These are phyloP conservation scores for Antennarius maculatus DNA, from an alignment of 2,797 vertebrate genomes.

Conservation along the genomic window DNA sequence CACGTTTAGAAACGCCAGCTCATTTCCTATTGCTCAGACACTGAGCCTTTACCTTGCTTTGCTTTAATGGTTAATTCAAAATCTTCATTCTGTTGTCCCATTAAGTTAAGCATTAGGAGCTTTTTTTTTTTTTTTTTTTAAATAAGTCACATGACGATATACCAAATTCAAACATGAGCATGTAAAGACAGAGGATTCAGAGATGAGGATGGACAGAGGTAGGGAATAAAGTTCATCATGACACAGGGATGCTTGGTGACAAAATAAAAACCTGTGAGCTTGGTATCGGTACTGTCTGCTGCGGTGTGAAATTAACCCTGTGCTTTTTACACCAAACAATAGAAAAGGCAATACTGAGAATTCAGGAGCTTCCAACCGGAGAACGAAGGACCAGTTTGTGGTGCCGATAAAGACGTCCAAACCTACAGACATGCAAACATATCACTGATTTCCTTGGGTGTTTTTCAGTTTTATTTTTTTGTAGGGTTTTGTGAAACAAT, in stretches of 20 bases:
- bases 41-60: slow-evolving; percentile 48
- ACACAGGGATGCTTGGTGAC: slow-evolving; percentile 54
- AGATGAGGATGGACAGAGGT: slow-evolving; percentile 11
- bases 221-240: slow-evolving; percentile 31
- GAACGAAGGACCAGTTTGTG: slow-evolving; percentile 7
- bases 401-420: slow-evolving; percentile 11
- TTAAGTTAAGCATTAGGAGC: slow-evolving; percentile 26
- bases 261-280: slow-evolving; percentile 48
- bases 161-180: slow-evolving; percentile 16
- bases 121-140: slow-evolving; percentile 22
- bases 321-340: slow-evolving; percentile 74
- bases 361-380: slow-evolving; percentile 67
- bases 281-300: slow-evolving; percentile 60
- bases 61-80: slow-evolving; percentile 53
- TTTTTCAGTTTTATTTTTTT: not conserved
- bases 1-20: slow-evolving; percentile 61
- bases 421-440: slow-evolving; percentile 12
- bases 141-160: slow-evolving; percentile 22
- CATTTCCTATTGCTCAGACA: slow-evolving; percentile 54
- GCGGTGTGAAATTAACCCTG: slow-evolving; percentile 69
- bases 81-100: slow-evolving; percentile 36
- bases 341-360: slow-evolving; percentile 44
- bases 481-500: not conserved
- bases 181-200: slow-evolving; percentile 3
- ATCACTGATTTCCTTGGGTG: slow-evolving; percentile 5